phyloP scores from a whole-genome alignment of 2,797 vertebrate species.

The Geotrypetes seraphini region DNA sequence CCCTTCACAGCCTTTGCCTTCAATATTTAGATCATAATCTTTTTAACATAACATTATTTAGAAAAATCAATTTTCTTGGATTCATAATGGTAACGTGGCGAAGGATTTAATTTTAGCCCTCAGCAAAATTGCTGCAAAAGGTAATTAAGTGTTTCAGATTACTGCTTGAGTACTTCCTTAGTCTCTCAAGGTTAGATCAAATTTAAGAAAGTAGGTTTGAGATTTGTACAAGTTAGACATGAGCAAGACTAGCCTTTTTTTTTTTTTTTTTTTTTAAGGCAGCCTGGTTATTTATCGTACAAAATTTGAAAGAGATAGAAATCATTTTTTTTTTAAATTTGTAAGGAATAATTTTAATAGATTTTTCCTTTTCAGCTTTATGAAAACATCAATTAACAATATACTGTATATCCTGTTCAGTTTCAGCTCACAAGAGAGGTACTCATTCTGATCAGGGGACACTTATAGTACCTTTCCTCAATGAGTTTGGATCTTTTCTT shows the following conservation, averaged over 20 bases:
- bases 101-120: constrained; percentile 59
- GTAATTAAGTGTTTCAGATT: constrained; percentile 57
- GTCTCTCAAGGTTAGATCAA: constrained; percentile 52
- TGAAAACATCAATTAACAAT: no score
- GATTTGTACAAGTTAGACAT: no score
- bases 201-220: constrained; percentile 39
- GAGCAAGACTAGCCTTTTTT: no score
- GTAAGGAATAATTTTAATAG: no score
- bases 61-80: constrained; percentile 63
- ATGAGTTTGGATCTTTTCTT: constrained; percentile 27
- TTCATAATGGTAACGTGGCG: constrained; percentile 51
- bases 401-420: no score
- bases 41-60: constrained; percentile 63
- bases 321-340: no score
- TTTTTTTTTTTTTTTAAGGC: no score
- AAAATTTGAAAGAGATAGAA: no score
- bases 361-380: no score
- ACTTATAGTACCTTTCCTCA: constrained; percentile 52
- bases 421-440: no score
- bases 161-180: constrained; percentile 40
- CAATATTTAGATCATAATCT: constrained; percentile 57
- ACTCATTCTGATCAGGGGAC: no score
- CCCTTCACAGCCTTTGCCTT: constrained; percentile 55
- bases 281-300: no score
- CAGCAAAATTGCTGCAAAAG: constrained; percentile 51